Base-by-base conservation (phyloP, 2,888 invertebrate genomes). In the Acholoe squamosa region DNA sequence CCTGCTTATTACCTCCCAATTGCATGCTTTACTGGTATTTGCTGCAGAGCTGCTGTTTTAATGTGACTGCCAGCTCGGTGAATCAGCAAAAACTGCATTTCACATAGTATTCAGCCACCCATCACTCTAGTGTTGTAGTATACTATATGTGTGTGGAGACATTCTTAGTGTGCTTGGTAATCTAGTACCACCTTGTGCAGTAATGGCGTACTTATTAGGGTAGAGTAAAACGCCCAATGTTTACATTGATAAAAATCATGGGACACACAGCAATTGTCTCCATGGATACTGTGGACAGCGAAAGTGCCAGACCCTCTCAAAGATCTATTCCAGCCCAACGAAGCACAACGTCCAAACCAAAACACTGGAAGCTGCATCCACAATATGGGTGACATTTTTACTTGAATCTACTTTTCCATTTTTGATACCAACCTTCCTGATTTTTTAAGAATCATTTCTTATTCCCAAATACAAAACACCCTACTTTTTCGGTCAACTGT, bases 281-380 rank as follows among this genome's bases (percentile, higher is more conserved):
- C 54, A 52, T 54, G 86, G 28, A 54, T 54, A 86, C 52, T 86
- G 56, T 54, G 86, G 54, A 86, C 54, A 54, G 19, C 54, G 52
- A 86, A 86, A 86, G 86, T 86, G 61, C 19, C 89, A 89, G 89
- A 89, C 89, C 89, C 61, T 89, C 89, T 89, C 89, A 89, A 89
- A 89, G 89, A 67, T 67, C 67, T 52, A 54, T 88, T 89, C 89
- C 89, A 89, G 89, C 89, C 89, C 89, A 89, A 89, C 31, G 43
- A 61, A 16, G 89, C 67, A 31, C 61, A 67, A 67, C 89, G 67
- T 89, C 89, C 61, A 89, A 89, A 89, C 67, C 67, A 89, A 89
- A 89, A 67, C 86, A 86, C 86, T 86, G 86, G 86, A 86, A 22
- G 28, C 86, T 89, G 33, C 89, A 33, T 56, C 61, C 67, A 67